Evolutionary conservation across 2,797 vertebrate genomes (phyloP).

Genomic region (Cebuella pygmaea): DNA sequence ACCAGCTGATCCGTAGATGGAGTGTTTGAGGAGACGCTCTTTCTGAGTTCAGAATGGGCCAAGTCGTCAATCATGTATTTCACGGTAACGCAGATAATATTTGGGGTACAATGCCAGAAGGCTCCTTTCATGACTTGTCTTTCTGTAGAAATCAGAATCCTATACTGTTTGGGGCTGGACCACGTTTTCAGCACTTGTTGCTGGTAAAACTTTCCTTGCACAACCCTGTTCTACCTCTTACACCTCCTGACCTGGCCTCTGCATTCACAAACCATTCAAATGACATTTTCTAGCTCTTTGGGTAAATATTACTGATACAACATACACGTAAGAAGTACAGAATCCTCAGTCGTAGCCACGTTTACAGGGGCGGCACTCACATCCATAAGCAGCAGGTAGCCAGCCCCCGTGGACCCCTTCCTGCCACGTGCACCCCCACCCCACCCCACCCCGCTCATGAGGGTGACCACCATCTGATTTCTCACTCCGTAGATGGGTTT

Average conservation of each 20-base stretch:
- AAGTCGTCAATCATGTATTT: conserved; percentile 57
- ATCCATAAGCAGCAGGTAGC: not conserved
- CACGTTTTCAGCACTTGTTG: not conserved
- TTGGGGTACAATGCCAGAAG: not conserved
- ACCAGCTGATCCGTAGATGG: conserved; percentile 80
- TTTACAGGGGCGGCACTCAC: not conserved
- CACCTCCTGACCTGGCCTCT: not conserved
- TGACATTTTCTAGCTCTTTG: not conserved
- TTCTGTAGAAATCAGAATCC: not conserved
- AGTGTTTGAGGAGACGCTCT: conserved; percentile 63
- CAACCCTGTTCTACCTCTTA: accelerated
- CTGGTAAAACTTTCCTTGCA: not conserved
- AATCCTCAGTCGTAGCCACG: not conserved
- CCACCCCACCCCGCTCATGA: not conserved
- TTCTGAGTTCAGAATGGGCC: conserved; percentile 45
- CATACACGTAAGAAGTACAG: not conserved
- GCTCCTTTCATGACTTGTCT: not conserved
- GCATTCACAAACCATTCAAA: not conserved
- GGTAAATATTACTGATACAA: not conserved
- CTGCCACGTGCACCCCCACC: accelerated
- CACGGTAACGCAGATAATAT: not conserved
- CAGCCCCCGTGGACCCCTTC: accelerated
- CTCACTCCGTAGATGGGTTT: accelerated
- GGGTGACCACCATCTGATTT: accelerated
- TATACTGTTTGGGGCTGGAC: accelerated